A percentile compares a stretch with the other conserved stretches of the same genome.
Conservation (phyloP, 1,140 invertebrate species). For the Bursaphelenchus mucronatus region DNA sequence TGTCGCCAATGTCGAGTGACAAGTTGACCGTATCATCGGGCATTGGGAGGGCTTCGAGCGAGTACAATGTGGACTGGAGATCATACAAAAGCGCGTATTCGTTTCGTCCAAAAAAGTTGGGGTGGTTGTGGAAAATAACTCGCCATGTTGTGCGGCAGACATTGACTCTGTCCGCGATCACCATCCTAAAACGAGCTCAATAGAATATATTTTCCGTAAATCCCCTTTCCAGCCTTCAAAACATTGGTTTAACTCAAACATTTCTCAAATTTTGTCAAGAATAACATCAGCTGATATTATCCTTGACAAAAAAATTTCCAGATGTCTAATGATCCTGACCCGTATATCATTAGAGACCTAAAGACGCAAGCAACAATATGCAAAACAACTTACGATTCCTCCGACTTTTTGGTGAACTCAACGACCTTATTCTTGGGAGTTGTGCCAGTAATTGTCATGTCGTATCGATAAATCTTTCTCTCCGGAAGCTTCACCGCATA, state of each 20-base stretch:
- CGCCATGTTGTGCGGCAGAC: conserved; percentile 6
- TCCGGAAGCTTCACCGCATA: not conserved
- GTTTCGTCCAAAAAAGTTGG: not conserved
- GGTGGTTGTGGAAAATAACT: not conserved
- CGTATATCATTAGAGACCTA: too few species aligned
- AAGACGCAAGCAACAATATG: not conserved
- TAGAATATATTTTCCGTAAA: not conserved
- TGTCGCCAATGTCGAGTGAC: too few species aligned
- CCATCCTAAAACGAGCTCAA: not conserved
- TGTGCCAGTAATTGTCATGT: conserved; percentile 3
- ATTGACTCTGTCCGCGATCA: conserved; percentile 8
- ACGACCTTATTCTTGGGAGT: not conserved
- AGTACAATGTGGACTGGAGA: conserved; percentile 15
- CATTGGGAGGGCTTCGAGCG: not conserved
- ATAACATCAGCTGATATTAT: too few species aligned
- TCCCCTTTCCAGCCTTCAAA: too few species aligned
- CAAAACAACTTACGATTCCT: not conserved
- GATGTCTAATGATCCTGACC: too few species aligned
- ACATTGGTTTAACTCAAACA: too few species aligned
- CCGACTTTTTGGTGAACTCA: conserved; percentile 8
- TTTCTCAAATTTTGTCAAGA: too few species aligned
- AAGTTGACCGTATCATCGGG: too few species aligned
- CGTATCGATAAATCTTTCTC: conserved; percentile 9
- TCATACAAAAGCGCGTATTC: not conserved
- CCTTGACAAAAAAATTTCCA: too few species aligned